Conservation (phyloP, 2,888 invertebrate species). For the Chaitophorus viminalis region DNA sequence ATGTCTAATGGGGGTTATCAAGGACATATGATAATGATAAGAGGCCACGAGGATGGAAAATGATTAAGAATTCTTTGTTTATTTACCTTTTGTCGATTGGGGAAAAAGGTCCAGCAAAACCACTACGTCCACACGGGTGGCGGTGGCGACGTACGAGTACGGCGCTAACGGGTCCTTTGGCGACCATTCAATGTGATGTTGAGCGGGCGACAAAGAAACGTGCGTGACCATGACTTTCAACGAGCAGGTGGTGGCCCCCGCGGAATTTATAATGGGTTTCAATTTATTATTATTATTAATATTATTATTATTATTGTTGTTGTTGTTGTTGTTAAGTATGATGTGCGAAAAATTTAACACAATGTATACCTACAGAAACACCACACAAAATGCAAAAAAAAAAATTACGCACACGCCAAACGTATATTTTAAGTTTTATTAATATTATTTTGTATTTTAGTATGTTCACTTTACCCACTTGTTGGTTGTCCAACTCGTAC, state of each 20-base stretch:
- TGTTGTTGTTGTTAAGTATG: not conserved
- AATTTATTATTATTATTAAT: conserved; percentile 7
- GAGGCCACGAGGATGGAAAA: conserved; percentile 61
- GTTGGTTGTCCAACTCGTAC: conserved; percentile 46
- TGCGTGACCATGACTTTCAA: conserved; percentile 59
- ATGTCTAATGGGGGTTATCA: conserved; percentile 55
- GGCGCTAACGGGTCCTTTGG: conserved; percentile 25
- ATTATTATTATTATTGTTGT: not conserved
- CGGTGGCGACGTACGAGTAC: not conserved
- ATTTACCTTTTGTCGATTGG: conserved; percentile 52
- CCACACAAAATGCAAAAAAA: not conserved
- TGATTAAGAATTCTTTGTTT: conserved; percentile 53
- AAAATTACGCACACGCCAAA: not conserved
- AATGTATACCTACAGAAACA: not conserved
- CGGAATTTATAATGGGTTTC: conserved; percentile 44
- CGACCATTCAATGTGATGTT: conserved; percentile 30
- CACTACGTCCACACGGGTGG: not conserved
- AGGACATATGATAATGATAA: conserved; percentile 60
- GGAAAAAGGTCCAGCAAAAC: conserved; percentile 6
- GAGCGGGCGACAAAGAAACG: conserved; percentile 51
- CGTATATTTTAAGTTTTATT: not conserved
- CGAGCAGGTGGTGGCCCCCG: conserved; percentile 43
- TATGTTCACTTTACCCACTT: conserved; percentile 36
- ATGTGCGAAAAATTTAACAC: not conserved
- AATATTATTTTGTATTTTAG: not conserved